Percentiles rank a stretch among this genome's conserved stretches.
Evolutionary conservation across 2,797 vertebrate species (phyloP).

Genomic region (Girardinus metallicus): DNA sequence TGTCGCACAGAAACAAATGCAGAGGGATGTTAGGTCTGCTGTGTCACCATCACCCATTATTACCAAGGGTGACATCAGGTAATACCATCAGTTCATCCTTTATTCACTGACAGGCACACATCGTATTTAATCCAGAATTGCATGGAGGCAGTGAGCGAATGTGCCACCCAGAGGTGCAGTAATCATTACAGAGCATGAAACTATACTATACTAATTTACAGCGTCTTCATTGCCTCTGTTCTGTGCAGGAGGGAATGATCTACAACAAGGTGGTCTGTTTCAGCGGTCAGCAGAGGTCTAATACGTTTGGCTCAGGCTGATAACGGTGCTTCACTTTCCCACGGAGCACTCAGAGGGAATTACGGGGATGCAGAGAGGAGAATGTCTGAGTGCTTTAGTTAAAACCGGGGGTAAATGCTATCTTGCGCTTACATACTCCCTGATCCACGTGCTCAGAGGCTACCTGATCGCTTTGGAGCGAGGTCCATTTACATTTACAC

Average conservation of each 20-base stretch:
- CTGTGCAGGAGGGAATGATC: constrained; percentile 66
- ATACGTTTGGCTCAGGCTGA: constrained; percentile 78
- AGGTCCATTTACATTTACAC: constrained; percentile 74
- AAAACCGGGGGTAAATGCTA: constrained; percentile 79
- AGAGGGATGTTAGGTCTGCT: constrained; percentile 57
- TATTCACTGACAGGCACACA: constrained; percentile 63
- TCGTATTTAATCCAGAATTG: constrained; percentile 65
- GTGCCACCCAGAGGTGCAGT: constrained; percentile 62
- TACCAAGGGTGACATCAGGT: constrained; percentile 65
- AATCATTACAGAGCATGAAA: constrained; percentile 73
- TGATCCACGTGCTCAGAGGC: constrained; percentile 66
- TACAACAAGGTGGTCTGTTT: constrained; percentile 72
- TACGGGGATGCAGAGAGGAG: constrained; percentile 74
- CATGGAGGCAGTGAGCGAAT: constrained; percentile 57
- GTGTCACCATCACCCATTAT: constrained; percentile 66
- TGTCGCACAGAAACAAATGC: constrained; percentile 50
- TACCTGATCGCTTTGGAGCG: constrained; percentile 67
- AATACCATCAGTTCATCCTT: constrained; percentile 63
- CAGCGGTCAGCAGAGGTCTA: constrained; percentile 75
- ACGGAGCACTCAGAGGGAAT: constrained; percentile 77
- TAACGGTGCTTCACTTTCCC: constrained; percentile 78
- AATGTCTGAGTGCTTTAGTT: constrained; percentile 79
- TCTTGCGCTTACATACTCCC: constrained; percentile 75
- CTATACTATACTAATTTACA: constrained; percentile 76
- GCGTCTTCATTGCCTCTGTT: constrained; percentile 68